Evolutionary conservation across 2,113 vertebrate species (phyloP).

Genomic region (Micronycteris hirsuta): DNA sequence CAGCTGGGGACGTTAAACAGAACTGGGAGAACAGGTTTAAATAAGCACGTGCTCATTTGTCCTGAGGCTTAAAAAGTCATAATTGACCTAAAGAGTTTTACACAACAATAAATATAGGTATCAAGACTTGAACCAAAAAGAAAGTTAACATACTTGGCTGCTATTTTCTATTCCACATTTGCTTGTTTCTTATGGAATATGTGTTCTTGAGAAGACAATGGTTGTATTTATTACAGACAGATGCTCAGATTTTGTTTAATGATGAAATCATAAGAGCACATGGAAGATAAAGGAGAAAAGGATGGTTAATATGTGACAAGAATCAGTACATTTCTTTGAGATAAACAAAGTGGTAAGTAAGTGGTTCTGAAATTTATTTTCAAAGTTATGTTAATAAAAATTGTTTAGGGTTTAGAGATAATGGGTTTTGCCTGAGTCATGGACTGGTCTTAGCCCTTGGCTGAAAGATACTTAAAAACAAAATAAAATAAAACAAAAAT

Average conservation of each 20-base stretch:
- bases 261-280: neutral
- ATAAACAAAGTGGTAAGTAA: neutral
- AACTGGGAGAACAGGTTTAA: neutral
- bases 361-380: constrained; percentile 14
- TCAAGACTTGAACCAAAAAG: neutral
- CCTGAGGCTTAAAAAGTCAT: neutral
- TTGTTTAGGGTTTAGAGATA: neutral
- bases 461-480: neutral
- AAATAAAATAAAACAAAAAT: neutral
- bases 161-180: constrained; percentile 13
- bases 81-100: neutral
- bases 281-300: neutral
- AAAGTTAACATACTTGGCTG: neutral
- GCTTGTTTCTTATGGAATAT: constrained; percentile 7
- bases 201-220: neutral
- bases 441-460: neutral
- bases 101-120: neutral
- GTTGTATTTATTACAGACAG: neutral
- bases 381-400: constrained; percentile 5
- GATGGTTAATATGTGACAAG: neutral
- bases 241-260: constrained; percentile 30
- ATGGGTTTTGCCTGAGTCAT: neutral
- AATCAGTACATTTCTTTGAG: neutral
- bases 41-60: neutral
- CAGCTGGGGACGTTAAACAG: neutral